Evolutionary conservation across 1,140 invertebrate genomes (phyloP).

Genomic region (Lordiphosa stackelbergi): DNA sequence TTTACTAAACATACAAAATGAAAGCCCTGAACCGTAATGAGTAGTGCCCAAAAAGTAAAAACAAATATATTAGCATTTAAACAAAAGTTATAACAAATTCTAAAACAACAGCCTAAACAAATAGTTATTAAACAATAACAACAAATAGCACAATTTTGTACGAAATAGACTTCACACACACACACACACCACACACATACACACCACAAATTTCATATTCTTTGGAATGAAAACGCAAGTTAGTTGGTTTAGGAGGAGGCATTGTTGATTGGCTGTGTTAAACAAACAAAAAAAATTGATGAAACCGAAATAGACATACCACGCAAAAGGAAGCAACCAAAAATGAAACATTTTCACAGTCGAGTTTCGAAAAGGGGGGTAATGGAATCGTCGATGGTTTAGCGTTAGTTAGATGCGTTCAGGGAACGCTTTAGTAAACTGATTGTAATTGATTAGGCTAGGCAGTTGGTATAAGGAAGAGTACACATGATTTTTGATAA

Average conservation of each 20-base stretch:
- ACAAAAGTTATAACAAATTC: constrained; percentile 64
- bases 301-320: constrained; percentile 1
- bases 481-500: constrained; percentile 6
- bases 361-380: constrained; percentile 5
- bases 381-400: constrained; percentile 8
- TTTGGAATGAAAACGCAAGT: constrained; percentile 7
- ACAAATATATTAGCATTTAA: constrained; percentile 61
- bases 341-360: constrained; percentile 9
- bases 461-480: constrained; percentile 5
- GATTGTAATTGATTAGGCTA: constrained; percentile 31
- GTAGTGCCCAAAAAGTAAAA: constrained; percentile 64
- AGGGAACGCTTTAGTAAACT: constrained; percentile 38
- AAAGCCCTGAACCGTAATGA: constrained; percentile 70
- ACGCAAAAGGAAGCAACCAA: constrained; percentile 3
- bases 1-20: constrained; percentile 62
- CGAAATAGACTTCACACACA: constrained; percentile 29
- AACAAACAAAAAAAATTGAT: constrained; percentile 10
- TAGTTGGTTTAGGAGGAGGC: constrained; percentile 21
- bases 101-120: constrained; percentile 66
- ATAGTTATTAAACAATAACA: constrained; percentile 64
- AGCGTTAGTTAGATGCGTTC: constrained; percentile 44
- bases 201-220: constrained; percentile 11
- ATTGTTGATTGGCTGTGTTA: constrained; percentile 72
- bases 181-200: constrained; percentile 2
- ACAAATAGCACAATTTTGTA: constrained; percentile 70